Percentiles rank a stretch among this genome's conserved stretches.
Evolutionary conservation across 2,113 vertebrate species (phyloP).

Genomic region (Centropus bengalensis): DNA sequence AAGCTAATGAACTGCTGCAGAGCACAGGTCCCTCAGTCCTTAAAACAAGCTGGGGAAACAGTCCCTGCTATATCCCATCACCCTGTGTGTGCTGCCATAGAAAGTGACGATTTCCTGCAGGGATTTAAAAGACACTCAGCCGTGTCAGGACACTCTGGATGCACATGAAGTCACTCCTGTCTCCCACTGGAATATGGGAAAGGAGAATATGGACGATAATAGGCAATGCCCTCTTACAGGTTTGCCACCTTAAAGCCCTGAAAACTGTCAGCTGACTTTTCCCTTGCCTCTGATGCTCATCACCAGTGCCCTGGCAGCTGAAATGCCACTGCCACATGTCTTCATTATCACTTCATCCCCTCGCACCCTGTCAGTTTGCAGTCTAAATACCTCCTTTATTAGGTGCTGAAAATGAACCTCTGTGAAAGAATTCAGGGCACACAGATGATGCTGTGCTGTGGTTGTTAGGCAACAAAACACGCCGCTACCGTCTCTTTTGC

Average conservation of each 20-base stretch:
- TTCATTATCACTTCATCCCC: not conserved
- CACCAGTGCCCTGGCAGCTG: not conserved
- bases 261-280: not conserved
- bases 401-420: not conserved
- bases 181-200: not conserved
- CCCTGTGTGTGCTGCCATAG: not conserved
- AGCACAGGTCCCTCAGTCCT: not conserved
- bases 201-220: not conserved
- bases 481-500: not conserved
- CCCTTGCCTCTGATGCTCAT: not conserved
- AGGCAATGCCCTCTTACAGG: not conserved
- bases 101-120: not conserved
- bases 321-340: not conserved
- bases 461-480: slow-evolving; percentile 41
- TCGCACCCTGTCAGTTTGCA: not conserved
- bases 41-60: not conserved
- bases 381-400: slow-evolving; percentile 1
- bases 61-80: not conserved
- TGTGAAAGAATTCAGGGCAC: not conserved
- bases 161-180: fast-evolving
- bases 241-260: not conserved
- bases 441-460: not conserved
- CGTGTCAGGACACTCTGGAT: fast-evolving
- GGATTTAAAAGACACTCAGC: not conserved
- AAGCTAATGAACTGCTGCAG: not conserved